Evolutionary conservation across 2,888 invertebrate species (phyloP).

Genomic region (Caenorhabditis becei): DNA sequence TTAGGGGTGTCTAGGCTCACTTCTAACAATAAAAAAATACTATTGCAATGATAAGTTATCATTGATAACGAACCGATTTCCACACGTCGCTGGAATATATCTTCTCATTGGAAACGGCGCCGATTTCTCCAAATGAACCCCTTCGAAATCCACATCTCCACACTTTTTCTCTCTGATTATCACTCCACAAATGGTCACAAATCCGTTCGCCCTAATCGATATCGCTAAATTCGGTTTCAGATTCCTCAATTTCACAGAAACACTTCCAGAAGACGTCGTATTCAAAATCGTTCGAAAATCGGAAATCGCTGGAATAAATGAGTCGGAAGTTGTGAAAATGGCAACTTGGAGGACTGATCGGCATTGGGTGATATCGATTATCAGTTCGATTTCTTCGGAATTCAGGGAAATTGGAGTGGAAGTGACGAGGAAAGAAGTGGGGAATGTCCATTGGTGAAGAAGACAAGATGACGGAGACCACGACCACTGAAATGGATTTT

Average conservation of each 20-base stretch:
- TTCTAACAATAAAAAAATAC: no score
- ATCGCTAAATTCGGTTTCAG: conserved; percentile 32
- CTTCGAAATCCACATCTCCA: conserved; percentile 27
- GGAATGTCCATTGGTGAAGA: conserved; percentile 36
- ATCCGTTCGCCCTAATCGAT: conserved; percentile 15
- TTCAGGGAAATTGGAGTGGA: conserved; percentile 27
- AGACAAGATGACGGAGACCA: conserved; percentile 38
- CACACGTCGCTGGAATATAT: conserved; percentile 21
- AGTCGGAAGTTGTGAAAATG: conserved; percentile 20
- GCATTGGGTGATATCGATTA: conserved; percentile 37
- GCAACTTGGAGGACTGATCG: conserved; percentile 15
- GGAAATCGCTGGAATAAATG: conserved; percentile 39
- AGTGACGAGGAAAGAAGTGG: conserved; percentile 36
- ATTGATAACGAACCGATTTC: not conserved
- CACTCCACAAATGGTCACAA: conserved; percentile 33
- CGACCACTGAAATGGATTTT: conserved; percentile 55
- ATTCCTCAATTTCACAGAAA: conserved; percentile 42
- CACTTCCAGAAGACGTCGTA: conserved; percentile 42
- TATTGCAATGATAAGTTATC: not conserved
- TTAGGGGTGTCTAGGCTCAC: no score
- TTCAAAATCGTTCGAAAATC: conserved; percentile 40
- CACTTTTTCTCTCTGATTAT: conserved; percentile 31
- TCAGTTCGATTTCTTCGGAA: conserved; percentile 37
- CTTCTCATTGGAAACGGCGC: conserved; percentile 32
- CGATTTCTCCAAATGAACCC: conserved; percentile 19